A percentile compares a stretch with the other conserved stretches of the same genome.
Conservation (phyloP, 2,888 invertebrate genomes). For the Drymonia ruficornis region DNA sequence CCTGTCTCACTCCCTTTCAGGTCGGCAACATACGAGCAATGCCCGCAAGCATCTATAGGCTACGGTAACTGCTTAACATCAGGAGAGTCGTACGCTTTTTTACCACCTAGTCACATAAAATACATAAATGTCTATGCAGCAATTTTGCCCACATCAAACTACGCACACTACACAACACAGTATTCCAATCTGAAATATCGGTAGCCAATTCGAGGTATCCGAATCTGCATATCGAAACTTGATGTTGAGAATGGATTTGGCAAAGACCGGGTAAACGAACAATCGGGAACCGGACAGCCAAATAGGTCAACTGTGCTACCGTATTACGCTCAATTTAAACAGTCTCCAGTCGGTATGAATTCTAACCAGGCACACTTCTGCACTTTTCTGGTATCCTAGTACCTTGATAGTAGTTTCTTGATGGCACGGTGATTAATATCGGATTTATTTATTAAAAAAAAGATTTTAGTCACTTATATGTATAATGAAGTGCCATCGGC, state of each 20-base stretch:
- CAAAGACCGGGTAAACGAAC: constrained; percentile 10
- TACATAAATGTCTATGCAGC: too few species aligned
- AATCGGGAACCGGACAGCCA: not conserved
- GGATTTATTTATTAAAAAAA: not conserved
- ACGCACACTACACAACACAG: not conserved
- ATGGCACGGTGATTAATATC: not conserved
- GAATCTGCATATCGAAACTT: not conserved
- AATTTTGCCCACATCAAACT: too few species aligned
- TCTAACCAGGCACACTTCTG: not conserved
- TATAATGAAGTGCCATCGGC: too few species aligned
- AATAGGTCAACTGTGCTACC: constrained; percentile 1
- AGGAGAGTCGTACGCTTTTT: too few species aligned
- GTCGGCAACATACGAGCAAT: too few species aligned
- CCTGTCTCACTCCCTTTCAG: too few species aligned
- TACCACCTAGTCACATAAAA: too few species aligned
- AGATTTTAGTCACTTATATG: too few species aligned
- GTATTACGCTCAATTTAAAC: not conserved
- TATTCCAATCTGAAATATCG: not conserved
- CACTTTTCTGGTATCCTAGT: not conserved
- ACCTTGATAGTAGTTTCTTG: not conserved
- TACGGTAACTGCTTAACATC: too few species aligned
- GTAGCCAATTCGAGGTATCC: not conserved
- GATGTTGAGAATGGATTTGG: constrained; percentile 6
- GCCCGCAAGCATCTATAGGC: too few species aligned
- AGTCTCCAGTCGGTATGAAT: not conserved